These are phyloP conservation scores for Schizotus pectinicornis DNA, from an alignment of 2,888 invertebrate genomes.

Conservation along the genomic window DNA sequence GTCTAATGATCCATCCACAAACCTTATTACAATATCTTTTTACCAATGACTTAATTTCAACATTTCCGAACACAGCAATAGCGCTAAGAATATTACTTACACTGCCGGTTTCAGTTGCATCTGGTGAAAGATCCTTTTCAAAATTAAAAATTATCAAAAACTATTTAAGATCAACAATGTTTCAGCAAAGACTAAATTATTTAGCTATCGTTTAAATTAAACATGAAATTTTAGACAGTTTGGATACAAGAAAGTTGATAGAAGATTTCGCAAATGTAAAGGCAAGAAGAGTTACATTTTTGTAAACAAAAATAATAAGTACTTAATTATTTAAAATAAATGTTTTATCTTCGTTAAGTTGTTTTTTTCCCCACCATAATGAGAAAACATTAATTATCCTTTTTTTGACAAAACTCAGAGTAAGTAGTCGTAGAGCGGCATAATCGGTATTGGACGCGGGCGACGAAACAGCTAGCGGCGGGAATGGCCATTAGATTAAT, in stretches of 20 bases:
- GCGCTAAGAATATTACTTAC: constrained; percentile 26
- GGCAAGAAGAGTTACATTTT: background rate
- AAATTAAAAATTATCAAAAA: constrained; percentile 33
- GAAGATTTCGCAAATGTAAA: background rate
- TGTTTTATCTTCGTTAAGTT: no score
- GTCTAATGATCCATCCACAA: no score
- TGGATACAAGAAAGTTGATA: background rate
- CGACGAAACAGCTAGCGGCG: no score
- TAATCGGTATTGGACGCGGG: no score
- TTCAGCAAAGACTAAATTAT: constrained; percentile 1
- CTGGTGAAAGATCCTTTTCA: constrained; percentile 32
- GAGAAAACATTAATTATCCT: no score
- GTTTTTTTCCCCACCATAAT: no score
- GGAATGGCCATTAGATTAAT: no score
- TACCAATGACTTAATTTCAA: constrained; percentile 14
- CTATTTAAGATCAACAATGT: constrained; percentile 17
- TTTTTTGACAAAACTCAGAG: no score
- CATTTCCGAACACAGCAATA: constrained; percentile 26
- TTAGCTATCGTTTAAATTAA: constrained; percentile 4
- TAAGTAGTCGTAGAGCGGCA: no score
- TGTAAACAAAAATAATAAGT: no score
- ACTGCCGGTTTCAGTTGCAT: constrained; percentile 28
- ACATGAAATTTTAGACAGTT: background rate
- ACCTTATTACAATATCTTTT: background rate
- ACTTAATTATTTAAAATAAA: no score